A percentile compares a stretch with the other conserved stretches of the same genome.
Evolutionary conservation across 2,888 invertebrate genomes (phyloP).

Genomic region (Eupithecia centaureata): DNA sequence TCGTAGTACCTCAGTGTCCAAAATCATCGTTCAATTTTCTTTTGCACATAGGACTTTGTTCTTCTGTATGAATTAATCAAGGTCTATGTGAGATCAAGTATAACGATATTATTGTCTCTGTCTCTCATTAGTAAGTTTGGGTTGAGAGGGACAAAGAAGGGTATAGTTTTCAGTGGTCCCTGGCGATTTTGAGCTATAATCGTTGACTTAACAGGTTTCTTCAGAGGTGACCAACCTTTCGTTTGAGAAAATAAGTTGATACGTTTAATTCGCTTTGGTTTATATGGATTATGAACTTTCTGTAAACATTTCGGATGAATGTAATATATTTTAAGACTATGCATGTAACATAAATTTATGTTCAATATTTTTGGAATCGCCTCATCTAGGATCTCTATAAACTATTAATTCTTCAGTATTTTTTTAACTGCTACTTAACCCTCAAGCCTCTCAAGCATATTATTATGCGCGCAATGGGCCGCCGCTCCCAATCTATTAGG

Average conservation of each 20-base stretch:
- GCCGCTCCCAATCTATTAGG: too few relatives aligned
- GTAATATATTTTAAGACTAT: background rate
- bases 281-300: too few relatives aligned
- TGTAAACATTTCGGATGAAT: background rate
- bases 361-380: background rate
- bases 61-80: slow-evolving; percentile 53
- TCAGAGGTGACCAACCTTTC: slow-evolving; percentile 62
- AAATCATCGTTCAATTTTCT: slow-evolving; percentile 45
- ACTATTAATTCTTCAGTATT: too few relatives aligned
- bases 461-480: too few relatives aligned
- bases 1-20: slow-evolving; percentile 32
- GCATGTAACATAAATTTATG: background rate
- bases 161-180: slow-evolving; percentile 48
- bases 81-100: slow-evolving; percentile 62
- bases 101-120: slow-evolving; percentile 52
- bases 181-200: slow-evolving; percentile 64
- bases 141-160: slow-evolving; percentile 56
- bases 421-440: too few relatives aligned
- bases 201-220: slow-evolving; percentile 79
- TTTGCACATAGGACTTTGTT: slow-evolving; percentile 53
- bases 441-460: too few relatives aligned
- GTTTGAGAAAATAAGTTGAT: slow-evolving; percentile 20
- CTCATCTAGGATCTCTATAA: too few relatives aligned
- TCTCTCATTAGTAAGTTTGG: slow-evolving; percentile 44
- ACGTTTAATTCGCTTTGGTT: background rate